phyloP scores from a whole-genome alignment of 1,140 invertebrate species.

The Bombus sibiricus region DNA sequence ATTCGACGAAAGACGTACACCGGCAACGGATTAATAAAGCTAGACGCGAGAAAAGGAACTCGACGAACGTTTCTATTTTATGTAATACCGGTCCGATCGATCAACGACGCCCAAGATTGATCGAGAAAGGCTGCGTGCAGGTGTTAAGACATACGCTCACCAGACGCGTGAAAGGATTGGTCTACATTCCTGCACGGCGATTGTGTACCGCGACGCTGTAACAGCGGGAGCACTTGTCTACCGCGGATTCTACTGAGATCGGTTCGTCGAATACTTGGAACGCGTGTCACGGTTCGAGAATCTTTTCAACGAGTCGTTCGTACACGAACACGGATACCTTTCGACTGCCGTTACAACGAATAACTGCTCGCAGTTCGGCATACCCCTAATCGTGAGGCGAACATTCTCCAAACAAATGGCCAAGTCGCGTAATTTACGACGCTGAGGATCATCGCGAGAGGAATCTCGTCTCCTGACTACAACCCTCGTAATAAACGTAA shows the following conservation, averaged over 20 bases:
- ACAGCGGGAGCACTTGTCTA: constrained; percentile 43
- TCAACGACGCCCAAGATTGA: constrained; percentile 43
- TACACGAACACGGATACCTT: constrained; percentile 34
- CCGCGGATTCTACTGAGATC: constrained; percentile 37
- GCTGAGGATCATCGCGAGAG: constrained; percentile 57
- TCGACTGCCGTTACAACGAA: constrained; percentile 58
- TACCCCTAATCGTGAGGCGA: constrained; percentile 58
- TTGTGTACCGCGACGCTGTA: constrained; percentile 30
- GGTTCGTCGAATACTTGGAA: constrained; percentile 17
- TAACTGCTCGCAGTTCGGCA: constrained; percentile 48
- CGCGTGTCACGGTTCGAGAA: constrained; percentile 38
- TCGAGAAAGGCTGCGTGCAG: constrained; percentile 44
- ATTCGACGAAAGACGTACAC: constrained; percentile 4
- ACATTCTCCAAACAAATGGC: constrained; percentile 53
- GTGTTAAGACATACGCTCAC: constrained; percentile 47
- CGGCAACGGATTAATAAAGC: constrained; percentile 36
- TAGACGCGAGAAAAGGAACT: constrained; percentile 28
- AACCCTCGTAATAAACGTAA: constrained; percentile 46
- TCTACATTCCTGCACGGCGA: constrained; percentile 51
- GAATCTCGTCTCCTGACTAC: constrained; percentile 21
- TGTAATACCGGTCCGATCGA: constrained; percentile 44
- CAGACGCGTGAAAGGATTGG: constrained; percentile 54
- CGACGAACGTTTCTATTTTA: constrained; percentile 50
- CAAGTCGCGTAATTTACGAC: constrained; percentile 66
- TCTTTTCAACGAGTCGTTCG: constrained; percentile 42